Evolutionary conservation across 2,888 invertebrate species (phyloP), one percentile per base, ranked within the genome.

Genomic region (Pachydiplax longipennis): DNA sequence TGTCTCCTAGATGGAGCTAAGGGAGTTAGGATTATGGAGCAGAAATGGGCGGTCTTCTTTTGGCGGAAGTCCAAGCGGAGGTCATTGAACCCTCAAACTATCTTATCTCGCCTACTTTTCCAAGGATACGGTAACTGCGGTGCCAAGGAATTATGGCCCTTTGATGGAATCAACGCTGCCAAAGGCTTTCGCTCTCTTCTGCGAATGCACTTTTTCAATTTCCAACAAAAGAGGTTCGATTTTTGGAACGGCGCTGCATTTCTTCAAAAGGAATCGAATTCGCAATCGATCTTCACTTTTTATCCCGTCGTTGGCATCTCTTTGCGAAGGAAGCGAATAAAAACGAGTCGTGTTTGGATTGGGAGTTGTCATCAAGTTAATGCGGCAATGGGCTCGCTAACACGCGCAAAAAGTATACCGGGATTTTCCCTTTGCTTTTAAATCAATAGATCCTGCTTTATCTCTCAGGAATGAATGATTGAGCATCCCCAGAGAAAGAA

Each of bases 121-220:
- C 65, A n/a, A 65, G 65, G 65, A 65, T 65, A 61, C 58, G 83
- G 83, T 83, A 37, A 61, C 58, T 83, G 58, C 35, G 83, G 53
- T 35, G 83, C 10, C 53, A 53, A 83, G 58, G 58, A 83, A 83
- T 83, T 83, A 83, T 83, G 37, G 83, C 22, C 35, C 83, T 83
- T 61, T 83, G 83, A 61, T 83, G 58, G 83, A 58, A 58, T 83
- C 83, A 83, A 61, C 65, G 65, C 65, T 65, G 65, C n/a, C 65
- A 65, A n/a, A 22, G 65, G 25, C 65, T 65, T 25, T 65, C 65
- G 65, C 65, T 65, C 65, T 65, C 65, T 65, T n/a, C 12, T 65
- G n/a, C 8, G n/a, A 65, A n/a, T 25, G 65, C 65, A 65, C 22
- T 65, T 65, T n/a, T 65, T 65, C 65, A 65, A 65, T 53, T n/a